Conservation (phyloP, 2,888 invertebrate species). For the Podabrus alpinus region DNA sequence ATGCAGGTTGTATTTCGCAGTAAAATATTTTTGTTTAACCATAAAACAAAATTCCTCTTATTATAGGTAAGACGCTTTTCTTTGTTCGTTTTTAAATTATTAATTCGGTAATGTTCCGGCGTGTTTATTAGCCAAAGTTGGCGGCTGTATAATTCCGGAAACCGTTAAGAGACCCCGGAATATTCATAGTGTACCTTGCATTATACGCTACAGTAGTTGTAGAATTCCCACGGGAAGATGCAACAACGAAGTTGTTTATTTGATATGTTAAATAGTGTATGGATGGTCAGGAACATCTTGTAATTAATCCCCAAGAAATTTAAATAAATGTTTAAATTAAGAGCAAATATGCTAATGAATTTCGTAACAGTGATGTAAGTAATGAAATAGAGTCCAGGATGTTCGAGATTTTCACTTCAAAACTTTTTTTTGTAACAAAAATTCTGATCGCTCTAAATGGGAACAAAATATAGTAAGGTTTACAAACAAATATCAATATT, state of each 20-base stretch:
- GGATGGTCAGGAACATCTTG: not conserved
- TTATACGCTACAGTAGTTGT: not conserved
- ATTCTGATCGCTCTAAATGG: not conserved
- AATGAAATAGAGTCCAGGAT: not conserved
- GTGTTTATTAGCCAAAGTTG: conserved; percentile 20
- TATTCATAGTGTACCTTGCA: conserved; percentile 19
- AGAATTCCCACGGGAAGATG: conserved; percentile 8
- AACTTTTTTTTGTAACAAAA: not conserved
- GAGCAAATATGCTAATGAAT: not conserved
- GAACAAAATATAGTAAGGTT: not conserved
- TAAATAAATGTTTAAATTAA: not conserved
- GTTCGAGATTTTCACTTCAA: not conserved
- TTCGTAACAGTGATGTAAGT: not conserved
- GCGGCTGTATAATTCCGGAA: conserved; percentile 24
- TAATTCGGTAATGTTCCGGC: conserved; percentile 21
- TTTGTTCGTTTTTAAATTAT: conserved; percentile 16
- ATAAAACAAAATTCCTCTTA: not conserved
- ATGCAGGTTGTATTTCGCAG: not conserved
- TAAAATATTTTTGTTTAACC: not conserved
- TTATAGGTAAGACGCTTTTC: conserved; percentile 1
- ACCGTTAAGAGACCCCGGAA: conserved; percentile 21
- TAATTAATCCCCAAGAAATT: not conserved
- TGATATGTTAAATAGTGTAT: conserved; percentile 10
- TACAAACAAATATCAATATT: not conserved
- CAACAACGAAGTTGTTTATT: conserved; percentile 8